A percentile compares a stretch with the other conserved stretches of the same genome.
These are phyloP conservation scores for Anomalospiza imberbis DNA, from an alignment of 2,797 vertebrate species.

Conservation along the genomic window DNA sequence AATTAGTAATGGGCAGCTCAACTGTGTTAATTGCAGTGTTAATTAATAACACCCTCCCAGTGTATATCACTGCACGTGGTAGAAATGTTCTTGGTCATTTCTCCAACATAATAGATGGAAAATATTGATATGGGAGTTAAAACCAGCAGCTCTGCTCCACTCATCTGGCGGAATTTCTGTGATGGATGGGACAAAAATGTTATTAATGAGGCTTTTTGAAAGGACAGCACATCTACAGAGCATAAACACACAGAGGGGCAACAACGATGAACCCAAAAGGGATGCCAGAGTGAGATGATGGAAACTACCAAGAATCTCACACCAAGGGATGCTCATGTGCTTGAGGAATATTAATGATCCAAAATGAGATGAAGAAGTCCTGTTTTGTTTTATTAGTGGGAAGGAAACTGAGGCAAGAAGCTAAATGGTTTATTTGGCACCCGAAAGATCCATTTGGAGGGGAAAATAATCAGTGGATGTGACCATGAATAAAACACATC, in stretches of 20 bases:
- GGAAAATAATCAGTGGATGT: rapidly evolving
- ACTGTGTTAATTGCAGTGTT: neutral
- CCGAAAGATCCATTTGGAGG: neutral
- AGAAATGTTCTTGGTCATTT: neutral
- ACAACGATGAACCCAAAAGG: neutral
- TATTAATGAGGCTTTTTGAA: neutral
- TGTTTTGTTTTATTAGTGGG: neutral
- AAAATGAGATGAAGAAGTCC: neutral
- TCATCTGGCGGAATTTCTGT: neutral
- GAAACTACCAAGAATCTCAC: neutral
- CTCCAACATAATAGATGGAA: neutral
- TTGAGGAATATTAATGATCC: neutral
- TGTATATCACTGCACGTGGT: neutral
- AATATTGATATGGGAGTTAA: neutral
- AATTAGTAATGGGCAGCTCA: neutral
- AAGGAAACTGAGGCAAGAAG: neutral
- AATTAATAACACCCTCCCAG: neutral
- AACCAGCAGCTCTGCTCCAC: neutral
- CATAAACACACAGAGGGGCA: neutral
- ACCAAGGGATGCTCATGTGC: rapidly evolving
- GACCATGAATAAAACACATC: neutral
- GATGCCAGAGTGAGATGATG: neutral
- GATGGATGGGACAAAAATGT: neutral
- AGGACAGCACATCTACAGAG: neutral
- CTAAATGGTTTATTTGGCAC: neutral